These are phyloP conservation scores for Mionectes macconnelli DNA, from an alignment of 2,113 vertebrate species.

Conservation along the genomic window DNA sequence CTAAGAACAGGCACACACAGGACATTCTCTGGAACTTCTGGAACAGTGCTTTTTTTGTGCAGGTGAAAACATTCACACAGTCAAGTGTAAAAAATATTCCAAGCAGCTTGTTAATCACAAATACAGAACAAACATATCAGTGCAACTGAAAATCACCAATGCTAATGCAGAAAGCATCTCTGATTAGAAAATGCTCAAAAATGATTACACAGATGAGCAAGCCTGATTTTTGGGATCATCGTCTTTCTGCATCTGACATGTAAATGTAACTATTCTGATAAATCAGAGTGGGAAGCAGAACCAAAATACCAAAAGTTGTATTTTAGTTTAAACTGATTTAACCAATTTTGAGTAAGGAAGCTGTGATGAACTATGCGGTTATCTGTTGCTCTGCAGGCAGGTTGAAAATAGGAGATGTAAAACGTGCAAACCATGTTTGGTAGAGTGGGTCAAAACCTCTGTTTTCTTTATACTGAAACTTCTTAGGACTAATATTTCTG, in stretches of 20 bases:
- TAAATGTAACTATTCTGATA: constrained; percentile 33
- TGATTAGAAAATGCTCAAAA: constrained; percentile 56
- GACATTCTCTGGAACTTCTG: background rate
- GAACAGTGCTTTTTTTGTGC: background rate
- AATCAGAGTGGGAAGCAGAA: constrained; percentile 8
- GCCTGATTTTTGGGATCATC: constrained; percentile 54
- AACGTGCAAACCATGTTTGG: background rate
- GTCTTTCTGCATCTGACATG: constrained; percentile 34
- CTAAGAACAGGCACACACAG: constrained; percentile 1
- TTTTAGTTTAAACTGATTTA: background rate
- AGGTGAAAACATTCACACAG: constrained; percentile 28
- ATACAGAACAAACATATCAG: constrained; percentile 35
- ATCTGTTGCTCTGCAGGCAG: background rate
- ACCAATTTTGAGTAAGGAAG: background rate
- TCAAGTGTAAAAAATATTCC: constrained; percentile 9
- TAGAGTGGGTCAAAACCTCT: background rate
- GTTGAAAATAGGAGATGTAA: background rate
- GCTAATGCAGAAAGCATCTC: constrained; percentile 33
- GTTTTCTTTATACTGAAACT: background rate
- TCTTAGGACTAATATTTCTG: background rate
- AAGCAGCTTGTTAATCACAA: constrained; percentile 53
- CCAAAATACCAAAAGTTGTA: background rate
- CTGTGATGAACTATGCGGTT: background rate
- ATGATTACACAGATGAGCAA: constrained; percentile 68
- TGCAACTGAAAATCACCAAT: constrained; percentile 45